Evolutionary conservation across 2,888 invertebrate species (phyloP).

Genomic region (Gari tellinella): DNA sequence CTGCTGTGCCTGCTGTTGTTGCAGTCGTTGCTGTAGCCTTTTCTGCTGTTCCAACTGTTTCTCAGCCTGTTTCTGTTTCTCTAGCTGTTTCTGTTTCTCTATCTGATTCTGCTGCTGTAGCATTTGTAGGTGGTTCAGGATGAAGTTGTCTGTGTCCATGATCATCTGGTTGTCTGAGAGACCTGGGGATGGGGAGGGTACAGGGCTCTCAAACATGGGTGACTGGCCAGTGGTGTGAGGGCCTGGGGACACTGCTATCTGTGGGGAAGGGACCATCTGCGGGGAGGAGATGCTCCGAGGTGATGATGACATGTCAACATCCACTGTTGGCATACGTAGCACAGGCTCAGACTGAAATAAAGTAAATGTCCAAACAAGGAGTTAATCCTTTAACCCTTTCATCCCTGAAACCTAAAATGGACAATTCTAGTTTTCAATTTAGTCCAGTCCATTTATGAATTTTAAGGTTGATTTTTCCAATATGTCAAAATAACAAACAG

Average conservation of each 20-base stretch:
- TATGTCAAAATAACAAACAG: too few species aligned
- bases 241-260: slow-evolving; percentile 3
- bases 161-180: slow-evolving; percentile 32
- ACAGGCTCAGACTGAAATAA: too few species aligned
- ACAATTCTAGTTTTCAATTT: too few species aligned
- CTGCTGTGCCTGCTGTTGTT: slow-evolving; percentile 33
- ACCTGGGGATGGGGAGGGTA: slow-evolving; percentile 29
- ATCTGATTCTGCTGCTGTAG: slow-evolving; percentile 42
- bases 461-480: too few species aligned
- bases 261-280: slow-evolving; percentile 20
- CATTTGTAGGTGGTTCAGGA: slow-evolving; percentile 45
- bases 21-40: slow-evolving; percentile 43
- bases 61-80: slow-evolving; percentile 34
- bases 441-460: too few species aligned
- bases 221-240: slow-evolving; percentile 12
- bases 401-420: too few species aligned
- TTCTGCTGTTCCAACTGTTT: slow-evolving; percentile 39
- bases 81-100: slow-evolving; percentile 36
- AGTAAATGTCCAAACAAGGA: too few species aligned
- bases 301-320: slow-evolving; percentile 45
- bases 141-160: slow-evolving; percentile 54
- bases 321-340: slow-evolving; percentile 5
- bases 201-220: slow-evolving; percentile 41
- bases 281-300: slow-evolving; percentile 25
- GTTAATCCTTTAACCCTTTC: too few species aligned